These are phyloP conservation scores for Oriolus oriolus DNA, from an alignment of 2,113 vertebrate genomes.

Conservation along the genomic window DNA sequence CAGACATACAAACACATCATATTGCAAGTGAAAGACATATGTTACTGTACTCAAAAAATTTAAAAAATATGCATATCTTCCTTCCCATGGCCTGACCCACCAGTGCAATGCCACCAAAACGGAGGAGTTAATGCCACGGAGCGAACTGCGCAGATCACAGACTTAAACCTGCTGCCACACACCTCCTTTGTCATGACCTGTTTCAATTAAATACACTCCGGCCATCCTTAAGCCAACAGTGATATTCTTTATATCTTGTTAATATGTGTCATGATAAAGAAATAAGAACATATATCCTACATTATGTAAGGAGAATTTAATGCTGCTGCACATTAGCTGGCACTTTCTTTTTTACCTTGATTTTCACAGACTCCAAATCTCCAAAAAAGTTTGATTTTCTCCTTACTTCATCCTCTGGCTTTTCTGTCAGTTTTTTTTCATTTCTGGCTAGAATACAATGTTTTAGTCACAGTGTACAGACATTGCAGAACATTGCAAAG, in stretches of 20 bases:
- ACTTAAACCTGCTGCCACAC: not conserved
- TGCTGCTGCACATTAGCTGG: not conserved
- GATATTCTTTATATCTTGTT: not conserved
- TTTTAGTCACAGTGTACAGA: not conserved
- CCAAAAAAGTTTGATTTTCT: not conserved
- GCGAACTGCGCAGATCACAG: not conserved
- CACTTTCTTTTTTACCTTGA: not conserved
- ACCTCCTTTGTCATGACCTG: not conserved
- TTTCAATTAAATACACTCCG: not conserved
- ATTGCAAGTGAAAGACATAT: not conserved
- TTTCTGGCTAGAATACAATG: not conserved
- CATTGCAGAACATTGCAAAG: not conserved
- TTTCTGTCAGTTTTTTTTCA: not conserved
- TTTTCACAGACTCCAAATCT: not conserved
- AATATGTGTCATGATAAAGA: not conserved
- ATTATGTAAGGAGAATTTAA: not conserved
- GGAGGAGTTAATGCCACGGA: not conserved
- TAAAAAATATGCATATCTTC: not conserved
- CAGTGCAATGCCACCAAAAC: not conserved
- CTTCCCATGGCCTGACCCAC: not conserved
- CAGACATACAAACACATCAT: not conserved
- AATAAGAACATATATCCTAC: not conserved
- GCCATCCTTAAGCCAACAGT: not conserved
- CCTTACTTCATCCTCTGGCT: not conserved
- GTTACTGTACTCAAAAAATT: not conserved